These are phyloP conservation scores for Trachops cirrhosus DNA, from an alignment of 2,797 vertebrate genomes.

Conservation along the genomic window DNA sequence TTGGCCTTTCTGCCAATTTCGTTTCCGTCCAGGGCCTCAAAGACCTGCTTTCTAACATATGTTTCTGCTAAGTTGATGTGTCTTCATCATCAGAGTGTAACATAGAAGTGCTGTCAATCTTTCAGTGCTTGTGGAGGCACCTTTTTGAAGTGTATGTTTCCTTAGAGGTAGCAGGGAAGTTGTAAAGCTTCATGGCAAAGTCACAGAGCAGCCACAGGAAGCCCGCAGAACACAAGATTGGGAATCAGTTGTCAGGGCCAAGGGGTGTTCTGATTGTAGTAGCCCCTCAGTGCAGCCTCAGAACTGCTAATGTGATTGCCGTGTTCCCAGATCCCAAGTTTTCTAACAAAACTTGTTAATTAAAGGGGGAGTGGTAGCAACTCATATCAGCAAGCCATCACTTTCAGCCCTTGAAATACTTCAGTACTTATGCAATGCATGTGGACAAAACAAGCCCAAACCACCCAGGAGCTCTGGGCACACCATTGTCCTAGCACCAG, in stretches of 20 bases:
- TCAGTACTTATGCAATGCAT: background rate
- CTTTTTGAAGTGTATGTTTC: background rate
- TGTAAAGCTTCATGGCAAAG: rapidly evolving
- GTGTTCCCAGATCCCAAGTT: background rate
- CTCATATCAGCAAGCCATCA: background rate
- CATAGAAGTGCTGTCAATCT: background rate
- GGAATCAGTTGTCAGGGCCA: background rate
- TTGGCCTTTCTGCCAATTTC: background rate
- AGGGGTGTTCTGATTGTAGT: background rate
- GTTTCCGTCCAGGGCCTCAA: background rate
- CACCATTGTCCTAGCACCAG: constrained; percentile 3
- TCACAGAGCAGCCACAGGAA: background rate
- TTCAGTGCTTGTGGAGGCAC: background rate
- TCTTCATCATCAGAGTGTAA: background rate
- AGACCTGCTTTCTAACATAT: background rate
- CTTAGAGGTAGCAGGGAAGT: background rate
- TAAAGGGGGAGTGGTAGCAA: background rate
- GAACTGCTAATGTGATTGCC: background rate
- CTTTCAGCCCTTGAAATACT: background rate
- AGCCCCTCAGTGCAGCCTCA: background rate
- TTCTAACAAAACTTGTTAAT: background rate
- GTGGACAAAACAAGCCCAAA: constrained; percentile 27
- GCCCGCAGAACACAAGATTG: background rate
- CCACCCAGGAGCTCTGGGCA: background rate
- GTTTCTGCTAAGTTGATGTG: background rate